Evolutionary conservation across 2,113 vertebrate genomes (phyloP).

Genomic region (Monarcha castaneiventris): DNA sequence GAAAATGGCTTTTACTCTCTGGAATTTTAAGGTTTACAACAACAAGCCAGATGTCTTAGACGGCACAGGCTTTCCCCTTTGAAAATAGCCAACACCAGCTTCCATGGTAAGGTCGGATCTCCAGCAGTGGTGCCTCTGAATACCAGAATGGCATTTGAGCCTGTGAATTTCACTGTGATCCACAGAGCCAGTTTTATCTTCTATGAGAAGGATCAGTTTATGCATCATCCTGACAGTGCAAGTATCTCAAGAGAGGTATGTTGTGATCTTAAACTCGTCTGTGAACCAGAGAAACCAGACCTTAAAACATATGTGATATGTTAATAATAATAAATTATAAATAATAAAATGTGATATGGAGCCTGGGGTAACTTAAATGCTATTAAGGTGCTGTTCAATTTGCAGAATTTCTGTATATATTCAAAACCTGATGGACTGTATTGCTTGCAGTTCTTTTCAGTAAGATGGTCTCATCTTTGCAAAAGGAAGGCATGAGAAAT

Average conservation of each 20-base stretch:
- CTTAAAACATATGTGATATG: not conserved
- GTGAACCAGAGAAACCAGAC: not conserved
- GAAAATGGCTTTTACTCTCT: constrained; percentile 67
- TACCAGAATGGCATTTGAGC: constrained; percentile 28
- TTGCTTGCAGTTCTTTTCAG: not conserved
- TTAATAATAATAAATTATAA: too few species aligned
- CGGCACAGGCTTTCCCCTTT: not conserved
- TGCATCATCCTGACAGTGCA: constrained; percentile 42
- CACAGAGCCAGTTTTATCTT: constrained; percentile 30
- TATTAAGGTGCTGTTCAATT: not conserved
- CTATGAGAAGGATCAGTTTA: constrained; percentile 32
- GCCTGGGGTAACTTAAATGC: not conserved
- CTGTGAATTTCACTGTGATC: constrained; percentile 56
- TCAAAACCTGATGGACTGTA: not conserved
- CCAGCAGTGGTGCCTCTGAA: not conserved
- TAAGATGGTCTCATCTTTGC: not conserved
- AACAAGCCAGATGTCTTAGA: constrained; percentile 51
- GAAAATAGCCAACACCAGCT: not conserved
- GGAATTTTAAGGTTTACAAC: constrained; percentile 68
- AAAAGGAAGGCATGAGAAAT: not conserved
- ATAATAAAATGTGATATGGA: not conserved
- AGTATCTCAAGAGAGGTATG: not conserved
- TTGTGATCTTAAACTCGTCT: not conserved
- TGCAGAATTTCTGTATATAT: not conserved
- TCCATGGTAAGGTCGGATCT: not conserved